Evolutionary conservation across 2,888 invertebrate species (phyloP).

Genomic region (Rapana venosa): DNA sequence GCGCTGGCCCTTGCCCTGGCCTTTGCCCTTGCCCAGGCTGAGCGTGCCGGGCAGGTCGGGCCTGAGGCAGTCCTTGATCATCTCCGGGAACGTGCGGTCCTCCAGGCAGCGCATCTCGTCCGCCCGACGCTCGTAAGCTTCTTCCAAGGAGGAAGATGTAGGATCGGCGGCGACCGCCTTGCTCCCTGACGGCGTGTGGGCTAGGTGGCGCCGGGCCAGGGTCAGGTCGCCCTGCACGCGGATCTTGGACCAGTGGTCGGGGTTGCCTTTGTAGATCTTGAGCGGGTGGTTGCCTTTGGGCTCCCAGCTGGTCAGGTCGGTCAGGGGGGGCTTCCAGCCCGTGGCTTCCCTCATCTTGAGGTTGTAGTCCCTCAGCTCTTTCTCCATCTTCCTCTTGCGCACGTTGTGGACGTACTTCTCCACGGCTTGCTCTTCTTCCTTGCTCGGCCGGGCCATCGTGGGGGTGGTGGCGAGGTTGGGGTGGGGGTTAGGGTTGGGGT

Average conservation of each 20-base stretch:
- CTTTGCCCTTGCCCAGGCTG: neutral
- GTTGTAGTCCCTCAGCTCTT: neutral
- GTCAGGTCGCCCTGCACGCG: neutral
- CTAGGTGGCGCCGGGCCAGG: neutral
- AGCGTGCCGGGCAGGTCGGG: slow-evolving; percentile 4
- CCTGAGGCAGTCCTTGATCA: neutral
- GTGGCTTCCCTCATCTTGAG: neutral
- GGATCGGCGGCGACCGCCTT: neutral
- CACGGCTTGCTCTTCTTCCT: neutral
- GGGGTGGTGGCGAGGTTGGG: no score
- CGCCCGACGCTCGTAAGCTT: neutral
- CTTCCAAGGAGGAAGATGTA: neutral
- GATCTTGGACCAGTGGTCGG: neutral
- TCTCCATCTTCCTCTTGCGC: neutral
- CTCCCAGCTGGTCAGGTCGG: neutral
- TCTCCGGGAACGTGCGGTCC: neutral
- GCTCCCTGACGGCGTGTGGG: neutral
- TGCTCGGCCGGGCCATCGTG: neutral
- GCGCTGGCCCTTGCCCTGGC: neutral
- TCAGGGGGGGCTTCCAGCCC: neutral
- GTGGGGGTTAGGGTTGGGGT: no score
- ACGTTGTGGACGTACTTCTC: neutral
- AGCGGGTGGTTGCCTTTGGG: neutral
- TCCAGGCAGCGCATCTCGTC: neutral
- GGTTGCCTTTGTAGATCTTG: neutral